Evolutionary conservation across 2,797 vertebrate genomes (phyloP).

Genomic region (Hyperoplus lanceolatus): DNA sequence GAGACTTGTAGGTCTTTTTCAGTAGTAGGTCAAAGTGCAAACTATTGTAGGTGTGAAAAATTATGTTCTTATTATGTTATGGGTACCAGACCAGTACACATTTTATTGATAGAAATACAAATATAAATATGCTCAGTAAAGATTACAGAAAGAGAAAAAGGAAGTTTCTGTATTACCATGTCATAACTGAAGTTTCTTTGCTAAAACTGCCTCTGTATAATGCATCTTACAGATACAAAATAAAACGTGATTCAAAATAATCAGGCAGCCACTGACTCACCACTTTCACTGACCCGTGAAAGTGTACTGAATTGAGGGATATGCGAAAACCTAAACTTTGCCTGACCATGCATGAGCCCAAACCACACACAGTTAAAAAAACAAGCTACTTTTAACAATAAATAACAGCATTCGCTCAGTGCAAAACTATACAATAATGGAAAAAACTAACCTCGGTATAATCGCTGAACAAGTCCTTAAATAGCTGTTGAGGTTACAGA

Average conservation of each 20-base stretch:
- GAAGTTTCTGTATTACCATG: not conserved
- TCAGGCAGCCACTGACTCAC: not conserved
- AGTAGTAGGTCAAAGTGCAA: conserved; percentile 64
- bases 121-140: conserved; percentile 14
- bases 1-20: conserved; percentile 19
- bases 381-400: conserved; percentile 52
- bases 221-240: not conserved
- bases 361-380: conserved; percentile 24
- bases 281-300: no score
- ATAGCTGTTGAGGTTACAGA: not conserved
- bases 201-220: not conserved
- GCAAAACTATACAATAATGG: conserved; percentile 57
- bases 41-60: conserved; percentile 37
- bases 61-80: not conserved
- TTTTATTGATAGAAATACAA: conserved; percentile 32
- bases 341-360: not conserved
- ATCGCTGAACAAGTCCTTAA: not conserved
- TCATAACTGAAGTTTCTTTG: not conserved
- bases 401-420: conserved; percentile 66
- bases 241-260: not conserved
- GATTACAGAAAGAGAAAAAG: not conserved
- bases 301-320: not conserved
- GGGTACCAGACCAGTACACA: not conserved
- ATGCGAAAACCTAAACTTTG: conserved; percentile 12
- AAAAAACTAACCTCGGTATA: conserved; percentile 14